Base-by-base conservation (phyloP, 1,140 invertebrate species). In the Sminthurides bifidus region DNA sequence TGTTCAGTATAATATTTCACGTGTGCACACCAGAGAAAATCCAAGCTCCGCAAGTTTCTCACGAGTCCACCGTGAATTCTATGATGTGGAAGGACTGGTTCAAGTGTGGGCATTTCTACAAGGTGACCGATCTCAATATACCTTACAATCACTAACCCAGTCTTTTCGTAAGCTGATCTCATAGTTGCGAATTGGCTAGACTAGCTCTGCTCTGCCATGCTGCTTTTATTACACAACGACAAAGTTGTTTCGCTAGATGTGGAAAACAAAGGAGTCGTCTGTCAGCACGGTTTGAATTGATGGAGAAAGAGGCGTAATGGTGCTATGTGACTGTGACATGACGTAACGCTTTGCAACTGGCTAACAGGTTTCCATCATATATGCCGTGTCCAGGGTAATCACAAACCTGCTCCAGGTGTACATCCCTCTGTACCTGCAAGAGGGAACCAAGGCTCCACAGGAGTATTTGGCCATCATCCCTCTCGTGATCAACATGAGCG, bases 31-130 rank as follows among this genome's bases (percentile, higher is more conserved):
- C 41, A 8, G 41, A 43, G 41, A 10, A 43, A 43, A 6, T 23
- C 8, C 6, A 19, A 6, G 41, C 6, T 17, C 6, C 6, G 17
- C 10, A 43, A 10, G 8, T 8, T 14, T 23, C 6, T 8, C 41
- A 15, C n/a, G 10, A 10, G n/a, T 10, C 10, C 24, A 10, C 24
- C 6, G 10, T 17, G 15, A 43, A 43, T 43, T 43, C 10, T 23
- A 43, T 43, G 41, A 10, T 43, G 8, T 43, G 41, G 41, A 43
- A 43, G 24, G 41, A 43, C 41, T 43, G 41, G 41, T 43, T 43
- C 17, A 43, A 43, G 24, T 8, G n/a, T 6, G 41, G 15, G 6
- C 24, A 15, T 14, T 43, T 43, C 17, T 43, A 43, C 17, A 43
- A 43, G 21, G 41, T 43, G 33, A n/a, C n/a, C n/a, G n/a, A 35